Evolutionary conservation across 2,113 vertebrate species (phyloP), one percentile per base, ranked within the genome.

Genomic region (Perca fluviatilis): DNA sequence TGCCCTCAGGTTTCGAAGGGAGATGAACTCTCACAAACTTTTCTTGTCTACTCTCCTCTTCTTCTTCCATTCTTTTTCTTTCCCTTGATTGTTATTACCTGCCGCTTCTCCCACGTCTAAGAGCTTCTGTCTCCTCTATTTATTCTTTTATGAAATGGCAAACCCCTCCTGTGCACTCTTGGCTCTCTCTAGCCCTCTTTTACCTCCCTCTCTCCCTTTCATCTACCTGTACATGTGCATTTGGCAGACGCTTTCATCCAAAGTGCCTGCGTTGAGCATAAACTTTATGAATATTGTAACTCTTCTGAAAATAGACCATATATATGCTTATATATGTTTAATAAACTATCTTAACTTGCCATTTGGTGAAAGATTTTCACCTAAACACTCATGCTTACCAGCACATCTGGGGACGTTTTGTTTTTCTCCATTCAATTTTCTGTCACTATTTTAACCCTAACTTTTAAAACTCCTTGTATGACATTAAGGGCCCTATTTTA

Each of bases 211-310:
- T 69, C 15, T 50, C 11, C 14, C 40, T 19, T 40, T 54, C 60
- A 47, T 82, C 25, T 9, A 71, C 70, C 60, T 33, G 65, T 40
- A 74, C 63, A 27, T 57, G 56, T 70, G 18, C 53, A 70, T 78
- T 71, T 8, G 61, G 47, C 16, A 47, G 56, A 77, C 5, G 63
- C 76, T 79, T 87, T 89, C 51, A 72, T 51, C 84, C 70, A 79
- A 53, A 84, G 81, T 71, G 68, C 54, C 27, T 36, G 16, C 11
- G 66, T 27, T 12, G 14, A 69, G 9, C 25, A 25, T 25, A 14
- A 21, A 19, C 40, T 49, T 30, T 4, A 80, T 69, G 23, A 70
- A 49, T 65, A 54, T 21, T 76, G 47, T 54, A 68, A 57, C 15
- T 54, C 60, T 11, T 0, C 15, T 77, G 25, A 51, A 56, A 50